Base-by-base conservation (phyloP, 2,888 invertebrate genomes). In the Drosophila paramelanica region DNA sequence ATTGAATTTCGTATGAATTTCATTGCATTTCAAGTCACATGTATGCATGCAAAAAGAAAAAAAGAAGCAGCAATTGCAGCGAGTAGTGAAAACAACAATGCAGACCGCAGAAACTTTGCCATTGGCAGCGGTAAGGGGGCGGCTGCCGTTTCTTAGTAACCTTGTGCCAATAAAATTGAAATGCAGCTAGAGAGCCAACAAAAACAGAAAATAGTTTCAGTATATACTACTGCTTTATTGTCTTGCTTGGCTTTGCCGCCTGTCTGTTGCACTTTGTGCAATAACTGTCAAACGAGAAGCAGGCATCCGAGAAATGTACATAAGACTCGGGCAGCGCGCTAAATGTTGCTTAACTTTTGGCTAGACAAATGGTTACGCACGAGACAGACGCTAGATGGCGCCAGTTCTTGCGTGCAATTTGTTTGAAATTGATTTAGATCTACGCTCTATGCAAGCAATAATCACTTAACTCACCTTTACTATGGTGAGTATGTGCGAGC, bases 101-200 rank as follows among this genome's bases (percentile, higher is more conserved):
- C 41, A 47, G 65, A 53, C 69, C 69, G 58, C 67, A 69, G 66
- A 67, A 78, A 78, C 81, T 73, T 78, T 78, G 76, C 55, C 79
- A 58, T 60, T 77, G 77, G 50, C 47, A 47, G 52, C 47, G 57
- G 27, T 8, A 8, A 27, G 59, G 49, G 59, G 59, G 47, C 27
- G 55, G 27, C 31, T 36, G 60, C 47, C 11, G 39, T 45, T 66
- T 53, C 41, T 31, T 67, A 62, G 60, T 73, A 85, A 73, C 82
- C 82, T 78, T 80, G 80, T 78, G 73, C 81, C 64, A 82, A 80
- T 80, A 79, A 80, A 79, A 78, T 78, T 59, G 45, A 67, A 75
- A 82, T 71, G 49, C 59, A 64, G 67, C 61, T 64, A 51, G 61
- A 67, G 62, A 73, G 62, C 39, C 49, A 73, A 58, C 47, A 51